These are phyloP conservation scores for Torymus texanus DNA, from an alignment of 2,888 invertebrate genomes.

Conservation along the genomic window DNA sequence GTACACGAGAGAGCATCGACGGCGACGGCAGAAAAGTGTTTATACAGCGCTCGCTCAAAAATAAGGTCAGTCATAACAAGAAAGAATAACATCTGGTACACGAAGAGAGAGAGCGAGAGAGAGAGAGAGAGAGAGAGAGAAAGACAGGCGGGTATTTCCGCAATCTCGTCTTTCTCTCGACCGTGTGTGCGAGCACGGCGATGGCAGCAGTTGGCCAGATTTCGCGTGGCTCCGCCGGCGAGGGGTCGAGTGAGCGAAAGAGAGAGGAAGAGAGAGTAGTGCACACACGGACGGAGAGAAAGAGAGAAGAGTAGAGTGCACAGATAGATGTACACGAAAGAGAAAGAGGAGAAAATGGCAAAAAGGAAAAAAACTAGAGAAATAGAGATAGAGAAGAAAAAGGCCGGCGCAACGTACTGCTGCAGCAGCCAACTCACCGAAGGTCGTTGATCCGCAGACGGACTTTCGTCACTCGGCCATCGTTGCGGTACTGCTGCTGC, in stretches of 20 bases:
- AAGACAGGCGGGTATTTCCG: neutral
- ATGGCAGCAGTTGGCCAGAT: no score
- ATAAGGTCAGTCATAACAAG: conserved; percentile 4
- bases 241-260: no score
- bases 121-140: neutral
- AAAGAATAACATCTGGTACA: conserved; percentile 6
- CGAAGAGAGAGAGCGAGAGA: neutral
- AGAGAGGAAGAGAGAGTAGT: neutral
- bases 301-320: no score
- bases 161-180: no score
- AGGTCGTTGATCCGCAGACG: conserved; percentile 20
- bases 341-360: no score
- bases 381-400: neutral
- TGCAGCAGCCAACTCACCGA: conserved; percentile 1
- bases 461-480: neutral
- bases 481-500: neutral
- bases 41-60: neutral
- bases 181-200: neutral
- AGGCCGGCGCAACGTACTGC: neutral
- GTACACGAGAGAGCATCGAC: neutral
- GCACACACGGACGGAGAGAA: no score
- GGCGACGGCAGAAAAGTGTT: neutral
- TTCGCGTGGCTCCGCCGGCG: no score
- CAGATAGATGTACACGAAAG: no score
- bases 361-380: no score